Evolutionary conservation across 2,113 vertebrate species (phyloP).

Genomic region (Capreolus pygargus): DNA sequence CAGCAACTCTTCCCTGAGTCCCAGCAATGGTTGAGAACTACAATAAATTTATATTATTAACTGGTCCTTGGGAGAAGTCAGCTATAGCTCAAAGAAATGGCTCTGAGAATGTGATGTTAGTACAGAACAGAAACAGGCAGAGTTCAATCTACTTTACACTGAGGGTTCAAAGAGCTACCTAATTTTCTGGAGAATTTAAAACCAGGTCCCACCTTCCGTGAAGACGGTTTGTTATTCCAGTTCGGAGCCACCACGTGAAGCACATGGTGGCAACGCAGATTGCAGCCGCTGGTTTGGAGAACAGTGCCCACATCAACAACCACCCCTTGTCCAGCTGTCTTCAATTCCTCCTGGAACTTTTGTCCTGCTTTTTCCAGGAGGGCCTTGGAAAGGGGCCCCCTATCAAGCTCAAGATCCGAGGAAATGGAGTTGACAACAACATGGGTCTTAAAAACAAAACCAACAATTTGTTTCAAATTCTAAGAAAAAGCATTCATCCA

Average conservation of each 20-base stretch:
- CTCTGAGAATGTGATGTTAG: background rate
- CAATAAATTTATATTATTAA: background rate
- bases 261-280: slow-evolving; percentile 79
- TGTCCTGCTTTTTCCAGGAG: slow-evolving; percentile 84
- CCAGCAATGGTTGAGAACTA: background rate
- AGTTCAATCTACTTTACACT: background rate
- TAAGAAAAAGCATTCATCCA: background rate
- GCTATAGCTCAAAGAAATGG: background rate
- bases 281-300: slow-evolving; percentile 81
- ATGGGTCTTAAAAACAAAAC: slow-evolving; percentile 83
- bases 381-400: slow-evolving; percentile 84
- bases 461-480: slow-evolving; percentile 31
- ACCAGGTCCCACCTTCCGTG: slow-evolving; percentile 80
- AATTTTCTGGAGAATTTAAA: background rate
- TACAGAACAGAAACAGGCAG: background rate
- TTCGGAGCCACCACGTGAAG: slow-evolving; percentile 83
- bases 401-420: slow-evolving; percentile 75
- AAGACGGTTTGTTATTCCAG: slow-evolving; percentile 67
- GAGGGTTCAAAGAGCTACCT: background rate
- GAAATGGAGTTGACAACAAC: slow-evolving; percentile 85
- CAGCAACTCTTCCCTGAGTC: background rate
- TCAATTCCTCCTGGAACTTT: slow-evolving; percentile 81
- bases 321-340: accelerated
- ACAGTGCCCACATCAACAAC: slow-evolving; percentile 64
- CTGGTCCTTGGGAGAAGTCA: background rate